These are phyloP conservation scores for Hirudo medicinalis DNA, from an alignment of 1,140 invertebrate genomes.

Conservation along the genomic window DNA sequence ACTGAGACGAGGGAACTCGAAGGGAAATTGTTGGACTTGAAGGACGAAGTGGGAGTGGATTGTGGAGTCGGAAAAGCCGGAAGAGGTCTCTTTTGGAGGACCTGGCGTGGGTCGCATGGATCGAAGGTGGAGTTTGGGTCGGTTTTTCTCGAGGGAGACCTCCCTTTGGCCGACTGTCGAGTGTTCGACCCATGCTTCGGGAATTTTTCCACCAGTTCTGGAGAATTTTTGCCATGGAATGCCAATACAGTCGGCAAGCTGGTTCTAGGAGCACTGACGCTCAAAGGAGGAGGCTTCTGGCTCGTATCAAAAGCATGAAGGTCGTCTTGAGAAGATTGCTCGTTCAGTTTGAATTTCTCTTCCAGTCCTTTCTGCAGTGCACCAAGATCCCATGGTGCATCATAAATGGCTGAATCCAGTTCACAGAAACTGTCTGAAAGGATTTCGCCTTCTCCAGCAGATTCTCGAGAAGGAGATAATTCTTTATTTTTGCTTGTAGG, in stretches of 20 bases:
- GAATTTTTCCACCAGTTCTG: too few species aligned
- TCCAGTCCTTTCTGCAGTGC: conserved; percentile 13
- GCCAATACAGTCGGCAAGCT: too few species aligned
- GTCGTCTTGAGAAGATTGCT: neutral
- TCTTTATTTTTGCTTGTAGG: too few species aligned
- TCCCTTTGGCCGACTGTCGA: neutral
- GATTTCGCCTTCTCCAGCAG: too few species aligned
- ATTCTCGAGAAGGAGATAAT: too few species aligned
- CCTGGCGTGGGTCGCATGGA: neutral
- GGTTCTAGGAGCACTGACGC: neutral
- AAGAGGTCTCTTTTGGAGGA: neutral
- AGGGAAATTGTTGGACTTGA: neutral
- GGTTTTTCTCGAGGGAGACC: neutral
- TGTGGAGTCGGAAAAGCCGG: neutral
- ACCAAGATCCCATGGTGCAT: conserved; percentile 15
- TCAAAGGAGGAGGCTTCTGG: neutral
- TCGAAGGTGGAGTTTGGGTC: neutral
- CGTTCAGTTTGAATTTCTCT: conserved; percentile 5
- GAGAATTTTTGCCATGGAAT: too few species aligned
- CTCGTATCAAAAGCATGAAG: neutral
- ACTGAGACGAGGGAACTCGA: neutral
- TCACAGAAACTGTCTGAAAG: neutral
- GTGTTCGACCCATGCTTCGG: neutral
- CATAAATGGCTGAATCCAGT: conserved; percentile 7
- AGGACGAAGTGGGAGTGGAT: neutral